These are phyloP conservation scores for Phainopepla nitens DNA, from an alignment of 2,113 vertebrate species.

Conservation along the genomic window DNA sequence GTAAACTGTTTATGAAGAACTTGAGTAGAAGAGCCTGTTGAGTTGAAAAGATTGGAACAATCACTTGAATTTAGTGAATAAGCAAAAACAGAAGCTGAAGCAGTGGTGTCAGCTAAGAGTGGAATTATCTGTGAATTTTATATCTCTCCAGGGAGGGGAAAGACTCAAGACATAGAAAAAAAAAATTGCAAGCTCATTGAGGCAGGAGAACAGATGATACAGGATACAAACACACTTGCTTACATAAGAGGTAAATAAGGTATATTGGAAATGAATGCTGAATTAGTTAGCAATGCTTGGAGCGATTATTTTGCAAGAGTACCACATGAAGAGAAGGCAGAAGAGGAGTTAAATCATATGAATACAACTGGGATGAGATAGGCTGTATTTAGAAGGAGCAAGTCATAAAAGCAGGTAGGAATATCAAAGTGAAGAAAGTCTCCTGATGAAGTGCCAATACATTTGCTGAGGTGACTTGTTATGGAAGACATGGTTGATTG, in stretches of 20 bases:
- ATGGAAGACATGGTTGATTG: conserved; percentile 12
- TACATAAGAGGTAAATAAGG: background rate
- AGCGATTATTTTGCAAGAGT: conserved; percentile 12
- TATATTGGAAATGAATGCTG: background rate
- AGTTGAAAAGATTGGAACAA: background rate
- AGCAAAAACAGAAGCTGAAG: background rate
- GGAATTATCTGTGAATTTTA: background rate
- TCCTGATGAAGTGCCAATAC: conserved; percentile 3
- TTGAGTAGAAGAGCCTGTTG: background rate
- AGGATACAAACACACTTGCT: background rate
- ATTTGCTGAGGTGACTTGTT: conserved; percentile 19
- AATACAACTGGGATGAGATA: background rate
- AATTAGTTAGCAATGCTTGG: conserved; percentile 20
- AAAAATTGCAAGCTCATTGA: background rate
- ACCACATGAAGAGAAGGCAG: background rate
- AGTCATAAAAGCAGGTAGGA: background rate
- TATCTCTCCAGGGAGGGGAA: background rate
- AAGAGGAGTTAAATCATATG: background rate
- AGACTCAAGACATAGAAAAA: background rate
- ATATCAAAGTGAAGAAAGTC: background rate
- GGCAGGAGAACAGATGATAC: background rate
- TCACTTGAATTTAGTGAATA: background rate
- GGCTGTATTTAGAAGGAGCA: background rate
- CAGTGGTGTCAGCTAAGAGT: background rate
- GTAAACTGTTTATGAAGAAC: background rate